Percentiles rank a stretch among this genome's conserved stretches.
phyloP scores from a whole-genome alignment of 2,888 invertebrate genomes.

The Patella caerulea region DNA sequence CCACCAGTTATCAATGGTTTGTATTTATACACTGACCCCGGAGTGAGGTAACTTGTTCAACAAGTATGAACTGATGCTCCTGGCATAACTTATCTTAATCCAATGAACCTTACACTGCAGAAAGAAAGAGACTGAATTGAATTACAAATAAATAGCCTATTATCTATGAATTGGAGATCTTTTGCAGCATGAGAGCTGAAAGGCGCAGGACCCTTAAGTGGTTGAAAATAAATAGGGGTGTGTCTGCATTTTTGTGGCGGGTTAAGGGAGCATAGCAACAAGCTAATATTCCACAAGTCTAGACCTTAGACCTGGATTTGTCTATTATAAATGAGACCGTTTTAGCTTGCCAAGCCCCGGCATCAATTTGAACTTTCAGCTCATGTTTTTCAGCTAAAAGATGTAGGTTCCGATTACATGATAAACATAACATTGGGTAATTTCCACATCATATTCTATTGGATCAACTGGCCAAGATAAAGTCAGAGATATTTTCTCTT shows the following conservation, averaged over 20 bases:
- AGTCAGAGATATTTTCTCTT: slow-evolving; percentile 3
- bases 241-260: slow-evolving; percentile 1
- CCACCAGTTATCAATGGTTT: background rate
- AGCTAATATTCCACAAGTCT: slow-evolving; percentile 6
- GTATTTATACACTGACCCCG: background rate
- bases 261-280: slow-evolving; percentile 7
- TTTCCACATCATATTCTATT: slow-evolving; percentile 7
- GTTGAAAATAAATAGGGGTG: slow-evolving; percentile 4
- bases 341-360: background rate
- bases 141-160: slow-evolving; percentile 5
- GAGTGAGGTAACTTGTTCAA: slow-evolving; percentile 1
- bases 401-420: slow-evolving; percentile 7
- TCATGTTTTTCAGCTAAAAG: slow-evolving; percentile 1
- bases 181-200: no score
- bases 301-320: background rate
- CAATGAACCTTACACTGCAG: background rate
- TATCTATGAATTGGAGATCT: no score
- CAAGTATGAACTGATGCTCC: background rate
- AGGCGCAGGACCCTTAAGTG: background rate
- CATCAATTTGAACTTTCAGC: slow-evolving; percentile 7
- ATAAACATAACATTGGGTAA: slow-evolving; percentile 10
- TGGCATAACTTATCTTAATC: slow-evolving; percentile 5
- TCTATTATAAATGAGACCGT: background rate
- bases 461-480: background rate
- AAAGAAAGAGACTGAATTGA: background rate